Conservation (phyloP, 2,113 vertebrate genomes). For the Pseudopipra pipra region DNA sequence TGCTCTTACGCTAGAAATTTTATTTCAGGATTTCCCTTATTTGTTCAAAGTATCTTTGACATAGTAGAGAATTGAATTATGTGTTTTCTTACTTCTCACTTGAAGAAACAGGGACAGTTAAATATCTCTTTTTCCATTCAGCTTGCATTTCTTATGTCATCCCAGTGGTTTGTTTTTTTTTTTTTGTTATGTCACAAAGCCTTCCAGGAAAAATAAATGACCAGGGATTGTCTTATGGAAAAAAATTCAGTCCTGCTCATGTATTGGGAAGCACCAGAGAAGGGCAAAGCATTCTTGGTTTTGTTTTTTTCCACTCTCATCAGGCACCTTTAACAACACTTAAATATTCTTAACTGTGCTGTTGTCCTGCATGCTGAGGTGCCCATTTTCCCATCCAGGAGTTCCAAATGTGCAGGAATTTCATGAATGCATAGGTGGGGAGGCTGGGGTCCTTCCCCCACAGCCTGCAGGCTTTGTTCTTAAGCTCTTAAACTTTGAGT, state of each 20-base stretch:
- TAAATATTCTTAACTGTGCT: neutral
- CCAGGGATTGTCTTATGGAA: neutral
- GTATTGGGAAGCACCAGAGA: neutral
- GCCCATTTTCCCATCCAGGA: neutral
- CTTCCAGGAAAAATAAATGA: neutral
- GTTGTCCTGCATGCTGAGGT: neutral
- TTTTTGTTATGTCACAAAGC: neutral
- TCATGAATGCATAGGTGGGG: neutral
- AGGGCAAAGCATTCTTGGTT: neutral
- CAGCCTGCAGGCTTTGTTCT: neutral
- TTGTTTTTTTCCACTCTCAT: neutral
- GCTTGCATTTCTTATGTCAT: neutral
- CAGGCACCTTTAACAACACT: neutral
- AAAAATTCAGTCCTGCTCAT: rapidly evolving
- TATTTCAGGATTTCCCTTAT: neutral
- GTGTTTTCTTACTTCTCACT: neutral
- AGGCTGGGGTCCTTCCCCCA: neutral
- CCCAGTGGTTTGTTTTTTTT: neutral
- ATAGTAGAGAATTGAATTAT: neutral
- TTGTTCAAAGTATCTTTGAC: neutral
- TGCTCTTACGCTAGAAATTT: neutral
- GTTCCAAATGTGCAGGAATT: conserved; percentile 20
- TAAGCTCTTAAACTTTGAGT: neutral
- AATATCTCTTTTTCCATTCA: neutral
- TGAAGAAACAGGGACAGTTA: neutral